These are phyloP conservation scores for Misgurnus anguillicaudatus DNA, from an alignment of 2,113 vertebrate species.

Conservation along the genomic window DNA sequence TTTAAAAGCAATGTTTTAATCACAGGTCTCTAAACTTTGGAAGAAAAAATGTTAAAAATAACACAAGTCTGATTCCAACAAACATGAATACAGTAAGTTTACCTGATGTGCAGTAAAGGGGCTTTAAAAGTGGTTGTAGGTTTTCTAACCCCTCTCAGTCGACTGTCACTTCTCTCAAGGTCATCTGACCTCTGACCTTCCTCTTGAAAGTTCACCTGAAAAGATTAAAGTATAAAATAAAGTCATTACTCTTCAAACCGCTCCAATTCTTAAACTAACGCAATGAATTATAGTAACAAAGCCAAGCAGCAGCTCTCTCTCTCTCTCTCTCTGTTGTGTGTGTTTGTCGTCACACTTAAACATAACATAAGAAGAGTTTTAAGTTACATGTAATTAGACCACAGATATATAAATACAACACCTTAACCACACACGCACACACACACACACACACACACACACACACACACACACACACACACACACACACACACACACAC, in stretches of 20 bases:
- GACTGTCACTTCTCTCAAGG: slow-evolving; percentile 81
- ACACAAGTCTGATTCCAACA: no score
- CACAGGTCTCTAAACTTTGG: no score
- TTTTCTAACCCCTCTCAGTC: slow-evolving; percentile 84
- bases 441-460: neutral
- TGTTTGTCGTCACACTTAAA: no score
- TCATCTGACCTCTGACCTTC: slow-evolving; percentile 83
- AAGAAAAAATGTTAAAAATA: no score
- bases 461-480: neutral
- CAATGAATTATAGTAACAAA: neutral
- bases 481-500: neutral
- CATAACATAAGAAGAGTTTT: no score
- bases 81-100: slow-evolving; percentile 41
- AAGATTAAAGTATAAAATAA: slow-evolving; percentile 57
- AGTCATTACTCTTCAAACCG: no score
- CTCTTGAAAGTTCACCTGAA: slow-evolving; percentile 84
- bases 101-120: slow-evolving; percentile 91
- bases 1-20: no score
- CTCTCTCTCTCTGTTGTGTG: no score
- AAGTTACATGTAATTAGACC: no score
- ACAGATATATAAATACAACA: no score
- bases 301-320: no score
- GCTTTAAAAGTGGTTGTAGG: slow-evolving; percentile 90
- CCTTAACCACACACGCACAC: neutral
- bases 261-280: no score